phyloP scores from a whole-genome alignment of 2,797 vertebrate species.

The Helarctos malayanus region DNA sequence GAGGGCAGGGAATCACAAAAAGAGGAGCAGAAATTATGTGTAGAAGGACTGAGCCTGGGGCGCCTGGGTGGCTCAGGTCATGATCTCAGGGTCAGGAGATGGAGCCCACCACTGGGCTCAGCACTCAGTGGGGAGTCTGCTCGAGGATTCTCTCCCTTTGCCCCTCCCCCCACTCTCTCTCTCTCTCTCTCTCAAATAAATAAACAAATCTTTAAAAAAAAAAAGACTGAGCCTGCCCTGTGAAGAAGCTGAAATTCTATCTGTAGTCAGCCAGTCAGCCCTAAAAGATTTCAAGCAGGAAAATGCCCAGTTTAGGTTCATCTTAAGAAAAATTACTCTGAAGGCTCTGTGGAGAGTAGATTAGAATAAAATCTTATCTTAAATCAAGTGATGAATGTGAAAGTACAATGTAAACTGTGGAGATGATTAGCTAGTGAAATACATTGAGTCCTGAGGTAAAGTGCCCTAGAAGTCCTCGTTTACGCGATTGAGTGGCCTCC shows the following conservation, averaged over 20 bases:
- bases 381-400: constrained; percentile 63
- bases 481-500: background rate
- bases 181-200: background rate
- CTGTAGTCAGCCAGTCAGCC: constrained; percentile 20
- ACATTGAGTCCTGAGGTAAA: constrained; percentile 51
- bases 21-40: background rate
- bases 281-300: constrained; percentile 61
- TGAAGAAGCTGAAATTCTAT: constrained; percentile 55
- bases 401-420: constrained; percentile 47
- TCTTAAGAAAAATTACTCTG: constrained; percentile 63
- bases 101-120: background rate
- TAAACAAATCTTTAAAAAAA: background rate
- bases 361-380: constrained; percentile 55
- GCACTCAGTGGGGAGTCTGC: background rate
- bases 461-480: constrained; percentile 6
- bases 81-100: too few relatives aligned
- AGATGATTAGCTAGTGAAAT: constrained; percentile 63
- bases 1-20: background rate
- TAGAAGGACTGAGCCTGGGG: background rate
- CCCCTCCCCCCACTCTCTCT: background rate
- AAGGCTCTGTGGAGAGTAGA: constrained; percentile 10
- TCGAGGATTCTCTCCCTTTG: background rate
- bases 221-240: background rate
- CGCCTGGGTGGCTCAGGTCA: too few relatives aligned
- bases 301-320: constrained; percentile 50